Evolutionary conservation across 2,113 vertebrate species (phyloP).

Genomic region (Machaerirhynchus nigripectus): DNA sequence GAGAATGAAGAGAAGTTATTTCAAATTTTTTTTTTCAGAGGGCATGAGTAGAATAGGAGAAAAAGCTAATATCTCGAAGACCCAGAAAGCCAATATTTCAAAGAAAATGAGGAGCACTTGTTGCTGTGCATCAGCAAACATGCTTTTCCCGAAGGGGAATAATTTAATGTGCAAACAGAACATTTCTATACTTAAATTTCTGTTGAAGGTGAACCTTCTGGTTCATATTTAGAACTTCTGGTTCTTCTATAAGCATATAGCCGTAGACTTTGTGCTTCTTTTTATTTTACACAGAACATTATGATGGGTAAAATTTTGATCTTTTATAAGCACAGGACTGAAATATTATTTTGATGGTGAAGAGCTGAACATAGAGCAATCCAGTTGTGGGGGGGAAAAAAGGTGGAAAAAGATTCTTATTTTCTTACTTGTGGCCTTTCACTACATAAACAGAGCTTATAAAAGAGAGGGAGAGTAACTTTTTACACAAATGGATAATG

Average conservation of each 20-base stretch:
- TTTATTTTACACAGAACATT: neutral
- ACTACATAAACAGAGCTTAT: neutral
- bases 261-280: neutral
- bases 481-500: neutral
- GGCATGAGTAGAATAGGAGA: neutral
- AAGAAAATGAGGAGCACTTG: neutral
- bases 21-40: neutral
- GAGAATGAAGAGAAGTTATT: neutral
- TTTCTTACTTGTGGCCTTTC: neutral
- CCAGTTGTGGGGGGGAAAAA: rapidly evolving
- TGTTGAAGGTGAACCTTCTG: neutral
- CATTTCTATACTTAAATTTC: neutral
- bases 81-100: neutral
- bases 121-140: neutral
- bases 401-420: neutral
- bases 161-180: neutral
- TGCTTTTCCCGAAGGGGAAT: neutral
- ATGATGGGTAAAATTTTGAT: neutral
- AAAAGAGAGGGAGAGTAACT: neutral
- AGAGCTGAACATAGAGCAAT: neutral
- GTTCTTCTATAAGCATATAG: neutral
- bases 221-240: neutral
- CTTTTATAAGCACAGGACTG: neutral
- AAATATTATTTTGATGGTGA: neutral
- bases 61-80: neutral